A percentile compares a stretch with the other conserved stretches of the same genome.
Conservation (phyloP, 2,888 invertebrate species). For the Clitarchus hookeri region DNA sequence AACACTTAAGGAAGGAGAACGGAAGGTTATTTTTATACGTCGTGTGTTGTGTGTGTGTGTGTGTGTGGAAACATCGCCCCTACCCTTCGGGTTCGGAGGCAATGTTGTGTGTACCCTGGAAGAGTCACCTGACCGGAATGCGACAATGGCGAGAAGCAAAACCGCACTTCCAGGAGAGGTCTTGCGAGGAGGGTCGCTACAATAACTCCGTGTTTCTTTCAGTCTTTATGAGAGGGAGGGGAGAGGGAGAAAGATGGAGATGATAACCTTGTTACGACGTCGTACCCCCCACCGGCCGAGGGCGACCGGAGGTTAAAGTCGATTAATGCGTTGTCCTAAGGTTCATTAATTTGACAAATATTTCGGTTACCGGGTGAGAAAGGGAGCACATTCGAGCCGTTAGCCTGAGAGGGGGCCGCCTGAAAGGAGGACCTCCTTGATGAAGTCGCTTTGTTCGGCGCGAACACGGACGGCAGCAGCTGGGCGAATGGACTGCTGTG, state of each 20-base stretch:
- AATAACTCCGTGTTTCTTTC: neutral
- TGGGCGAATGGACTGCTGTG: neutral
- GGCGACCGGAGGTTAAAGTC: conserved; percentile 4
- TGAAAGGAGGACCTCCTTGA: neutral
- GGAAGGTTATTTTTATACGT: neutral
- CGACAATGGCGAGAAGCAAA: neutral
- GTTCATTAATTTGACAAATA: conserved; percentile 42
- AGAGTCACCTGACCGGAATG: conserved; percentile 27
- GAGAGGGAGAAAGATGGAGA: neutral
- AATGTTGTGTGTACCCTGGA: conserved; percentile 19
- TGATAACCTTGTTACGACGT: neutral
- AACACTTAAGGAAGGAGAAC: conserved; percentile 18
- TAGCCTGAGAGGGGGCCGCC: neutral
- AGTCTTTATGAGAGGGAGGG: neutral
- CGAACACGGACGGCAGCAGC: neutral
- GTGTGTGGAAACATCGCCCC: neutral
- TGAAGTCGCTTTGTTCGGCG: conserved; percentile 9
- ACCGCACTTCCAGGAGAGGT: neutral
- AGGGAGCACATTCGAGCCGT: neutral
- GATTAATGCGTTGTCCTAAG: conserved; percentile 39
- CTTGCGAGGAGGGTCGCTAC: neutral
- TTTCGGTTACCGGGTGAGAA: conserved; percentile 26
- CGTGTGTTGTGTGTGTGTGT: neutral
- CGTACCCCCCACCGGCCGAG: neutral
- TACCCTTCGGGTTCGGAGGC: neutral